Percentiles rank a stretch among this genome's conserved stretches.
phyloP scores from a whole-genome alignment of 2,113 vertebrate species.

The Panthera leo region DNA sequence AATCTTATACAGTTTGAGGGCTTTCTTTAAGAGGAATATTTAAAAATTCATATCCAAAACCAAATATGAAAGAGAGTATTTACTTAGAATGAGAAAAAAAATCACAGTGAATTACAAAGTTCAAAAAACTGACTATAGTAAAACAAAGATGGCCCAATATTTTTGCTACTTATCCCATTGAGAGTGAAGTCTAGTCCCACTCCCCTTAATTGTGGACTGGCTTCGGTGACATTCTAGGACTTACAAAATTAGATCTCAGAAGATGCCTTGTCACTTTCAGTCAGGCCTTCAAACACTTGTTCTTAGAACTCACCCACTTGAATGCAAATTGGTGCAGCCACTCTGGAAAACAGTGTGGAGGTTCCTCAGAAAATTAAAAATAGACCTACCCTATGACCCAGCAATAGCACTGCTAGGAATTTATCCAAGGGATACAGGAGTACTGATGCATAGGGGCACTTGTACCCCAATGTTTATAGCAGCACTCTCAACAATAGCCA shows the following conservation, averaged over 20 bases:
- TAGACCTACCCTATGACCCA: too few relatives aligned
- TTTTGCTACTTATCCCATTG: not conserved
- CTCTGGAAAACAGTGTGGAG: too few relatives aligned
- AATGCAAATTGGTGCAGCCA: too few relatives aligned
- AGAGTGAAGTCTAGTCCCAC: not conserved
- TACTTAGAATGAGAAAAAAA: constrained; percentile 14
- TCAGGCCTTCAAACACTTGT: not conserved
- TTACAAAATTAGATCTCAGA: not conserved
- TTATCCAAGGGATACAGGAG: too few relatives aligned
- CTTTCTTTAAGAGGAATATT: not conserved
- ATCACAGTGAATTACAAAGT: not conserved
- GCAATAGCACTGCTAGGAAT: too few relatives aligned
- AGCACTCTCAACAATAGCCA: too few relatives aligned
- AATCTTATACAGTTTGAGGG: not conserved
- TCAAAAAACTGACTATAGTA: not conserved
- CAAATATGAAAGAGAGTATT: not conserved
- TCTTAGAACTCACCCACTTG: not conserved
- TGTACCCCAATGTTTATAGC: too few relatives aligned
- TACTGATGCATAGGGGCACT: too few relatives aligned
- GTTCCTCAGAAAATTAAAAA: too few relatives aligned
- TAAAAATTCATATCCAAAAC: not conserved
- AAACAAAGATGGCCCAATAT: not conserved
- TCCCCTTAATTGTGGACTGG: not conserved
- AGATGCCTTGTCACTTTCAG: not conserved
- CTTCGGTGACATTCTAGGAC: not conserved